A percentile compares a stretch with the other conserved stretches of the same genome.
phyloP scores from a whole-genome alignment of 1,140 invertebrate species.

The Bilobella aurantiaca region DNA sequence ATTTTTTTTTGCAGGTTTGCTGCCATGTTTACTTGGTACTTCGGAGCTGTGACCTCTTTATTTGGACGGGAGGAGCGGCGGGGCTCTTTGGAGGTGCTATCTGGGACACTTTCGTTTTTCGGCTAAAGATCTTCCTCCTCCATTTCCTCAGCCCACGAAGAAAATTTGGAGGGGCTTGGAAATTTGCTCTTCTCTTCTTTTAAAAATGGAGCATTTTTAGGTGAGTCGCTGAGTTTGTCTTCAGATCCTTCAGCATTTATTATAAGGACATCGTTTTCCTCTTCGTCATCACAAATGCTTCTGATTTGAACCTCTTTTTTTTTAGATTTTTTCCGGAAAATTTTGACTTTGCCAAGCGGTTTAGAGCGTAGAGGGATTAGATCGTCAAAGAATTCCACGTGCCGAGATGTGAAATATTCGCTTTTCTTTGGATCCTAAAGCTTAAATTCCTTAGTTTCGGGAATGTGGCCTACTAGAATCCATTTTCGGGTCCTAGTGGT shows the following conservation, averaged over 20 bases:
- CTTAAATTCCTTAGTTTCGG: not conserved
- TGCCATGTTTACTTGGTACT: not conserved
- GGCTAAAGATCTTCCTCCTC: not conserved
- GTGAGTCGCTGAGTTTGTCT: too few relatives aligned
- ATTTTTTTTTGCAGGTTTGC: too few relatives aligned
- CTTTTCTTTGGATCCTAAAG: not conserved
- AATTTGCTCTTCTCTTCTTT: too few relatives aligned
- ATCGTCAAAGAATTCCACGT: slow-evolving; percentile 8
- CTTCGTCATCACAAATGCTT: too few relatives aligned
- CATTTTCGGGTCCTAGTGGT: slow-evolving; percentile 8
- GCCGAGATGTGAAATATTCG: not conserved
- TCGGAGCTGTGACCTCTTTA: not conserved
- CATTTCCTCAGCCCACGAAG: slow-evolving; percentile 1
- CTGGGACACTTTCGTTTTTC: not conserved
- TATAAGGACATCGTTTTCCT: not conserved
- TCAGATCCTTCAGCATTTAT: not conserved
- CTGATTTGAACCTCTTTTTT: too few relatives aligned
- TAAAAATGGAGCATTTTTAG: too few relatives aligned
- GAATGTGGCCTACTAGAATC: slow-evolving; percentile 8
- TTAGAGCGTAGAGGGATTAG: not conserved
- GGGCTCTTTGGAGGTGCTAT: not conserved
- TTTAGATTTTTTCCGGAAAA: too few relatives aligned
- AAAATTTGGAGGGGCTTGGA: too few relatives aligned
- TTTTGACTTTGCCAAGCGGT: not conserved
- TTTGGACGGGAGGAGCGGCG: not conserved